A percentile compares a stretch with the other conserved stretches of the same genome.
Evolutionary conservation across 2,113 vertebrate genomes (phyloP).

Genomic region (Mastomys coucha): DNA sequence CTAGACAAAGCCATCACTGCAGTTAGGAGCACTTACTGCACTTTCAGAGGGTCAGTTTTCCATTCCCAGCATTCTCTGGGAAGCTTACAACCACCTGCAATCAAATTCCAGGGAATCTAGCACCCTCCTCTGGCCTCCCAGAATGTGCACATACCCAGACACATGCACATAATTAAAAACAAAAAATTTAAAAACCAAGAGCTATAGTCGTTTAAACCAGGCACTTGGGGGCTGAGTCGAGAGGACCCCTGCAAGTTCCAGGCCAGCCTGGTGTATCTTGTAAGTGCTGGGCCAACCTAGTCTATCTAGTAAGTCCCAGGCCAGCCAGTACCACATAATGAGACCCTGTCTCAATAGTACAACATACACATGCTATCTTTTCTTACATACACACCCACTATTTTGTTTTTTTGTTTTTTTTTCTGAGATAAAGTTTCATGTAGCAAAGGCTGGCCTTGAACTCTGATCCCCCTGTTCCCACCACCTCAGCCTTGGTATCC

Average conservation of each 20-base stretch:
- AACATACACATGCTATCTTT: neutral
- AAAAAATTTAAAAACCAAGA: neutral
- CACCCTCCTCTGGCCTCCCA: neutral
- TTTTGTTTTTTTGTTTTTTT: neutral
- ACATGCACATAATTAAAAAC: neutral
- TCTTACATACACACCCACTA: neutral
- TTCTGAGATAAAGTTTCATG: neutral
- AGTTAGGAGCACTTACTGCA: neutral
- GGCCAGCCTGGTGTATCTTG: neutral
- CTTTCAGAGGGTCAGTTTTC: neutral
- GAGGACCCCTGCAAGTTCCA: neutral
- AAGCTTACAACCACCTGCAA: neutral
- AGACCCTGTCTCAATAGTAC: neutral
- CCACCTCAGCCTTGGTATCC: neutral
- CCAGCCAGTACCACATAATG: neutral
- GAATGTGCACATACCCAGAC: neutral
- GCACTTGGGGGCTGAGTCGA: neutral
- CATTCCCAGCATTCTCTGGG: neutral
- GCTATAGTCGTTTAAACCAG: neutral
- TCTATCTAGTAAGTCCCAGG: neutral
- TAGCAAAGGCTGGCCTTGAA: neutral
- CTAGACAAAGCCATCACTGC: neutral
- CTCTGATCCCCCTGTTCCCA: neutral
- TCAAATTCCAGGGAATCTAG: neutral
- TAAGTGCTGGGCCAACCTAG: neutral